Conservation (phyloP, 2,113 vertebrate genomes). For the Setophaga petechia region DNA sequence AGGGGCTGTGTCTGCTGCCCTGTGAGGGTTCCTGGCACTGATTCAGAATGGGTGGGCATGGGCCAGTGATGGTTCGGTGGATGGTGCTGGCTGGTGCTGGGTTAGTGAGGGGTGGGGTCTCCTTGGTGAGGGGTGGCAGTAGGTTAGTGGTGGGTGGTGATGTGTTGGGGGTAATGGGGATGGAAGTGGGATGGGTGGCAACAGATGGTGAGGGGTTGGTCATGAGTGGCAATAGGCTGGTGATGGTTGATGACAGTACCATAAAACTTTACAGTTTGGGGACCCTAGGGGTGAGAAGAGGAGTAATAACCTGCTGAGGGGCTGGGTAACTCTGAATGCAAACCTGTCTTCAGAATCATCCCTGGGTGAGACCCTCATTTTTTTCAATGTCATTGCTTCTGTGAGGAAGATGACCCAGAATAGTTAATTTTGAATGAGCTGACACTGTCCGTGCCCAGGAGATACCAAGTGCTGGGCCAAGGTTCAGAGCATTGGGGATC, state of each 20-base stretch:
- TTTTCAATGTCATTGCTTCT: not conserved
- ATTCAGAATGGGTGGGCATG: rapidly evolving
- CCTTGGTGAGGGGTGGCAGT: not conserved
- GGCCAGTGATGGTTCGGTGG: not conserved
- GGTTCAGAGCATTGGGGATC: not conserved
- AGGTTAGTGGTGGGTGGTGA: too few species aligned
- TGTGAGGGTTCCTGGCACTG: not conserved
- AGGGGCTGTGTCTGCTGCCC: not conserved
- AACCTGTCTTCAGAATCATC: not conserved
- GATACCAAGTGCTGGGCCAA: not conserved
- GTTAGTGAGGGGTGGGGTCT: not conserved
- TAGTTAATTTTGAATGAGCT: not conserved
- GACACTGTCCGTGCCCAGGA: not conserved
- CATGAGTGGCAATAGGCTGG: not conserved
- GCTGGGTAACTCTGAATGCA: not conserved
- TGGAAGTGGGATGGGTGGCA: not conserved
- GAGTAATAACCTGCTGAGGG: not conserved
- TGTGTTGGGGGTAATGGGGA: too few species aligned
- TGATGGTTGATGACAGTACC: not conserved
- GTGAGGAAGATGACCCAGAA: not conserved
- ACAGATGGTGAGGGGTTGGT: not conserved
- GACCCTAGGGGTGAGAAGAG: not conserved
- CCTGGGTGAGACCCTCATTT: not conserved
- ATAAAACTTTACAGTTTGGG: not conserved
- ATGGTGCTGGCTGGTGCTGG: not conserved